Evolutionary conservation across 2,888 invertebrate species (phyloP).

Genomic region (Camponotus fellah): DNA sequence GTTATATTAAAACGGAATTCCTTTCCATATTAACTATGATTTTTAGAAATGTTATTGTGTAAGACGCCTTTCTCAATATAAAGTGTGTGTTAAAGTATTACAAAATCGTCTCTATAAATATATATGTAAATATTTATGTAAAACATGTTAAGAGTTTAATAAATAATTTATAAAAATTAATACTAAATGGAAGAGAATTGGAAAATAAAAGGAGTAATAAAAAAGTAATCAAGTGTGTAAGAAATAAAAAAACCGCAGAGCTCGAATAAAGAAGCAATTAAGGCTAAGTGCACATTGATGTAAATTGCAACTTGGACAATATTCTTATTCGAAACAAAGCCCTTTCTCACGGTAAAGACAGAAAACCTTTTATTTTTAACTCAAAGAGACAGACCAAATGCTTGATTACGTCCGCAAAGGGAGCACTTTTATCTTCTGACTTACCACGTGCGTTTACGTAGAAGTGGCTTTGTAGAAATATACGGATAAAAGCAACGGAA

Average conservation of each 20-base stretch:
- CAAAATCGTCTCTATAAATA: background rate
- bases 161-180: constrained; percentile 1
- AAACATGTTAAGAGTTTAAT: background rate
- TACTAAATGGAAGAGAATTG: background rate
- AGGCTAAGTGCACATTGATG: background rate
- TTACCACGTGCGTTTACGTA: background rate
- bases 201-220: background rate
- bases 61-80: background rate
- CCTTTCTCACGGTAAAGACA: background rate
- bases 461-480: background rate
- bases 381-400: background rate
- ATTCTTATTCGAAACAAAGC: background rate
- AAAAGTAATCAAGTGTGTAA: background rate
- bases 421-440: background rate
- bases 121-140: background rate
- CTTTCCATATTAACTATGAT: background rate
- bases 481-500: background rate
- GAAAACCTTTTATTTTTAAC: background rate
- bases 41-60: background rate
- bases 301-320: background rate
- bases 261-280: background rate
- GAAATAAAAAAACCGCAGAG: background rate
- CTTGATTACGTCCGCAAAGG: background rate
- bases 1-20: constrained; percentile 4
- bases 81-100: background rate